Percentiles rank a stretch among this genome's conserved stretches.
phyloP scores from a whole-genome alignment of 2,797 vertebrate genomes.

The Coregonus ussuriensis region DNA sequence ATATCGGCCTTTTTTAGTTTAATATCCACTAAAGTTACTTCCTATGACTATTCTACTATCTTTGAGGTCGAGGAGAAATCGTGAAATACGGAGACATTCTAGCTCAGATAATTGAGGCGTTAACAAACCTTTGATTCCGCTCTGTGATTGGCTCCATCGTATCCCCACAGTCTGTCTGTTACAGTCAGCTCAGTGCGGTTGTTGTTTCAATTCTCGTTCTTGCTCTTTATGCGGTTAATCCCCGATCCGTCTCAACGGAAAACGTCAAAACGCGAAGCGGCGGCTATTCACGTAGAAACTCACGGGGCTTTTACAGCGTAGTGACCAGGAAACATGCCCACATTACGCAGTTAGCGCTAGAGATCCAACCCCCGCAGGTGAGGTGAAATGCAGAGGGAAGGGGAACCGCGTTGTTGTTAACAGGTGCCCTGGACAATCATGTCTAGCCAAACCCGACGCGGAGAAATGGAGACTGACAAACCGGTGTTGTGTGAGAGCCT shows the following conservation, averaged over 20 bases:
- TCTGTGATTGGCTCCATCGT: slow-evolving; percentile 44
- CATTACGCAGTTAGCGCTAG: slow-evolving; percentile 46
- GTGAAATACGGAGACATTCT: neutral
- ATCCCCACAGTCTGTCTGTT: slow-evolving; percentile 36
- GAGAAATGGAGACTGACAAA: slow-evolving; percentile 72
- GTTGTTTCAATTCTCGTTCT: slow-evolving; percentile 34
- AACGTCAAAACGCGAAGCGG: slow-evolving; percentile 25
- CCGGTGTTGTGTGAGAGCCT: slow-evolving; percentile 87
- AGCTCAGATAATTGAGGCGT: slow-evolving; percentile 9
- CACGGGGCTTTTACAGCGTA: slow-evolving; percentile 52
- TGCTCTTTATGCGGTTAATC: slow-evolving; percentile 36
- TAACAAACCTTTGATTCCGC: neutral
- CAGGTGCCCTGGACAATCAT: slow-evolving; percentile 71
- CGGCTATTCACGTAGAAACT: slow-evolving; percentile 62
- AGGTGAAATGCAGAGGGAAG: slow-evolving; percentile 71
- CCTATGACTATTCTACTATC: neutral
- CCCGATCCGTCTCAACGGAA: slow-evolving; percentile 15
- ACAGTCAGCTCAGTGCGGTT: slow-evolving; percentile 24
- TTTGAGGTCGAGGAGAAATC: neutral
- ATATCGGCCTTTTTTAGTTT: neutral
- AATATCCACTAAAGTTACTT: neutral
- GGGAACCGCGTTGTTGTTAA: slow-evolving; percentile 69
- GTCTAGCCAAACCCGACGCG: slow-evolving; percentile 33
- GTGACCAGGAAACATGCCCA: rapidly evolving
- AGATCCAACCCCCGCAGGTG: slow-evolving; percentile 71